Base-by-base conservation (phyloP, 2,113 vertebrate species). In the Spea multiplicata region DNA sequence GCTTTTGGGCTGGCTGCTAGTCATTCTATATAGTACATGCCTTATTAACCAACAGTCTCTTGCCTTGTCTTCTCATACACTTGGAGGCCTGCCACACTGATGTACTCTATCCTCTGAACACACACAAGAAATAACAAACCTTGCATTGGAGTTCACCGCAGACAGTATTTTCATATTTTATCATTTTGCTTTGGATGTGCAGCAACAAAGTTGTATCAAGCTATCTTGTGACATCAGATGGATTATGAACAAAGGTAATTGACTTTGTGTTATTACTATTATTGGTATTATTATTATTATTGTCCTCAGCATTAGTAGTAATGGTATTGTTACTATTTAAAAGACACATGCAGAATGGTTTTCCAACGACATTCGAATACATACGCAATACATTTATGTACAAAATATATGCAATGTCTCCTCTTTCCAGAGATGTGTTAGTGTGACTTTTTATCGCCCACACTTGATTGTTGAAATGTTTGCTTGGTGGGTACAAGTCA, bases 91-190 rank as follows among this genome's bases (percentile, higher is more conserved):
- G 55, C 45, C 53, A 70, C 46, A 50, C 44, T 46, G 44, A 52
- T 59, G 47, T 17, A 5, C 69, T 66, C 53, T 77, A 4, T 8
- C 59, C 66, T 49, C n/a, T n/a, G n/a, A 77, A 61, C 44, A 47
- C 62, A 76, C 62, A 71, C 50, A 76, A 62, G 75, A 67, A 77
- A 71, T 77, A 71, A 59, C 45, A 77, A 71, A 67, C 12, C 10
- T 47, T 46, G 52, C 14, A 50, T 53, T 13, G 14, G 10, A 71
- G 8, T 57, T 30, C 4, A 13, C 2, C 10, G 4, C 17, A 49
- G n/a, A 10, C 14, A 69, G 6, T 30, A 47, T 61, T 53, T 61
- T 59, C 14, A 44, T 61, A 46, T 47, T 49, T 10, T 30, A 30
- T 30, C 52, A 50, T 71, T 70, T 62, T 14, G 55, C 30, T 30